Conservation (phyloP, 2,888 invertebrate species). For the Perithous albicinctus region DNA sequence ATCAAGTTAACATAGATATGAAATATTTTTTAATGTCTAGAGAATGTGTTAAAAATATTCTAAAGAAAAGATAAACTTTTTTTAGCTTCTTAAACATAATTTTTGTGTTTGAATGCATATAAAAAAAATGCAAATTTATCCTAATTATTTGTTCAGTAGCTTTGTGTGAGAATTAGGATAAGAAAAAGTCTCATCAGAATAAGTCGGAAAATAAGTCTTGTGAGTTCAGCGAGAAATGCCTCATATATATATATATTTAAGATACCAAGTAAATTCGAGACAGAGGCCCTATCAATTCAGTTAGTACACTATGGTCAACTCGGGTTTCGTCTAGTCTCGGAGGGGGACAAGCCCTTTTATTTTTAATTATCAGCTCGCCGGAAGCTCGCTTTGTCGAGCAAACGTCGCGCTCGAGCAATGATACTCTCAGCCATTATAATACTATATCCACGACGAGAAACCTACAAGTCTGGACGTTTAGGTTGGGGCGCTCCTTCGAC, state of each 20-base stretch:
- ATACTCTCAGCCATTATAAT: constrained; percentile 48
- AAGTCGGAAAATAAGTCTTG: neutral
- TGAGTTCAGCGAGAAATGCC: neutral
- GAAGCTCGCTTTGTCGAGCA: constrained; percentile 70
- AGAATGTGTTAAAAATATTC: no score
- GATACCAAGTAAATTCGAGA: constrained; percentile 36
- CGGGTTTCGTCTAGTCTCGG: constrained; percentile 60
- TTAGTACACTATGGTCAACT: constrained; percentile 48
- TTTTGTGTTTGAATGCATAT: no score
- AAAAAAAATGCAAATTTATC: no score
- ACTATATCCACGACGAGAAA: constrained; percentile 46
- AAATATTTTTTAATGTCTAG: no score
- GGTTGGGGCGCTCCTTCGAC: constrained; percentile 61
- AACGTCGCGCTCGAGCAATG: constrained; percentile 68
- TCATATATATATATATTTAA: constrained; percentile 13
- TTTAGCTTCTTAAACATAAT: no score
- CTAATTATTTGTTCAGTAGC: no score
- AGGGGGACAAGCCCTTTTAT: constrained; percentile 68
- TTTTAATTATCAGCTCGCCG: constrained; percentile 67
- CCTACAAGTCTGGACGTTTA: constrained; percentile 30
- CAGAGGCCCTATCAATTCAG: constrained; percentile 43
- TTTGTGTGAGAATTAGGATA: no score
- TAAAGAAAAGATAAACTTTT: no score
- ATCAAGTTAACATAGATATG: no score
- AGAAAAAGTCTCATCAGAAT: neutral